Evolutionary conservation across 2,888 invertebrate genomes (phyloP), one percentile per base, ranked within the genome.

Genomic region (Capitulum mitella): DNA sequence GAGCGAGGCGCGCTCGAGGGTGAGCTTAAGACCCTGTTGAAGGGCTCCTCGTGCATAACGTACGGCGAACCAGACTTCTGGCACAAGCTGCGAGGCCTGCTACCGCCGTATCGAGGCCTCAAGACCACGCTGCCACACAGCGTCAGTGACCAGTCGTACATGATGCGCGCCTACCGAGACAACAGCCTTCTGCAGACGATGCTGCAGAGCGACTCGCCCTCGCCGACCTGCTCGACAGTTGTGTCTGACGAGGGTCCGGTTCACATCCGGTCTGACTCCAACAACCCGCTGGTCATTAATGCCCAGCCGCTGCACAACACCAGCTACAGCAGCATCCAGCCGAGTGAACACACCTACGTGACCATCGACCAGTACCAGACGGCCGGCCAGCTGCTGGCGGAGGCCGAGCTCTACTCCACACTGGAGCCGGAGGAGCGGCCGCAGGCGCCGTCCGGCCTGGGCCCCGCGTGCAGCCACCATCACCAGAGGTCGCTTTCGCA

Each of bases 11-110:
- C 93, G 85, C 87, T 94, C 82, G 94, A 94, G 86, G 91, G 92
- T 6, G 70, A 70, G 37, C 91, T 95, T 84, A 90, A 93, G 84
- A 89, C 93, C 82, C 94, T 94, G 85, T 88, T 96, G 82, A 93
- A 94, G 86, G 93, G 93, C 79, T 92, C 93, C 84, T 93, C 93
- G 78, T 89, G 93, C 78, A 89, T 96, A 80, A 89, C 92, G 82
- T 94, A 93, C 91, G 93, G 93, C 83, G 95, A 97, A 86, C 92
- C 92, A 84, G 89, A 94, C 85, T 97, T 97, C 88, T 97, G 97
- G 95, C 95, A 95, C 85, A 92, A 95, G 83, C 88, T 97, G 81
- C 90, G 92, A 84, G 95, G 94, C 86, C 92, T 93, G 80, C 87
- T 95, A 83, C 94, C 94, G 54, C 93, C 93, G 84, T 12, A 19